Percentiles rank a stretch among this genome's conserved stretches.
phyloP scores from a whole-genome alignment of 35 echinoderm and acorn worm genomes.

The Apostichopus japonicus region DNA sequence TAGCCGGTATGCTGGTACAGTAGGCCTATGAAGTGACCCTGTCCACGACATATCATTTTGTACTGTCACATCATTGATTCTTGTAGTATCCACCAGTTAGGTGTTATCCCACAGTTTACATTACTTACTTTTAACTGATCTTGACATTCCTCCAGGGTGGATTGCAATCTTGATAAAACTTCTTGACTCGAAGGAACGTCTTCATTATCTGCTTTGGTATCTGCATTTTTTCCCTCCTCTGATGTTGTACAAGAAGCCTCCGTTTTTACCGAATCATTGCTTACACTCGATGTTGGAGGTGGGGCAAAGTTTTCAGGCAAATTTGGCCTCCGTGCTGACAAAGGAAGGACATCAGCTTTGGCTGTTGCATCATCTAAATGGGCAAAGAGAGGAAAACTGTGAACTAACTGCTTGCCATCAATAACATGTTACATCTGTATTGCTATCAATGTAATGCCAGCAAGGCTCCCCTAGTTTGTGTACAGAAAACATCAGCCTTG shows the following conservation, averaged over 20 bases:
- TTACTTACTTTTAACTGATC: conserved; percentile 2
- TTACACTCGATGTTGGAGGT: not conserved
- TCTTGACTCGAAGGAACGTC: not conserved
- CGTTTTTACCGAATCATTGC: not conserved
- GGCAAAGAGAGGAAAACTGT: no score
- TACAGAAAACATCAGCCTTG: no score
- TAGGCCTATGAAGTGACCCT: no score
- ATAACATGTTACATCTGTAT: no score
- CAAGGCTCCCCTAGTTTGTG: no score
- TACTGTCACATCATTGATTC: no score
- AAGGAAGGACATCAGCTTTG: conserved; percentile 1
- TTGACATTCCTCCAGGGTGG: conserved; percentile 13
- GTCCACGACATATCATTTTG: no score
- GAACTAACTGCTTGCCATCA: no score
- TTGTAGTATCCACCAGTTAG: no score
- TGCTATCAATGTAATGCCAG: no score
- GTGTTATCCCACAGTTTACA: no score
- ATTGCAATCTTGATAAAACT: conserved; percentile 22
- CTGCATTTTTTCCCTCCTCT: not conserved
- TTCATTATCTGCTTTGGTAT: not conserved
- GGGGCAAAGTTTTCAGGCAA: conserved; percentile 11
- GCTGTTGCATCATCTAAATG: not conserved
- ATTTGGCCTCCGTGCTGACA: conserved; percentile 23
- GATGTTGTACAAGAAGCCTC: not conserved
- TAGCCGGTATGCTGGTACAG: no score